These are phyloP conservation scores for Ptychochromis oligacanthus DNA, from an alignment of 2,113 vertebrate genomes.

Conservation along the genomic window DNA sequence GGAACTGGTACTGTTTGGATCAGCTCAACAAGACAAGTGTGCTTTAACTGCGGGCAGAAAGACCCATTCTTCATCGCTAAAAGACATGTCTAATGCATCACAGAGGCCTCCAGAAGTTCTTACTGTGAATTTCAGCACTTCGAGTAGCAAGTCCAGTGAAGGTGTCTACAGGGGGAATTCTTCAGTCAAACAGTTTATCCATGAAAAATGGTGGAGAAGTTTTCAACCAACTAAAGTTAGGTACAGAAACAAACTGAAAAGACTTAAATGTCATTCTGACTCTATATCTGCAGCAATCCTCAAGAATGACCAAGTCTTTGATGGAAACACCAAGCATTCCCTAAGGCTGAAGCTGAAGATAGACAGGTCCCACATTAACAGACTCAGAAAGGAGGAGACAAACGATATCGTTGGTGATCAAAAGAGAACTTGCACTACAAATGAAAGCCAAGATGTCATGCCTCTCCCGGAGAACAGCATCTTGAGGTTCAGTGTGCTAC, in stretches of 20 bases:
- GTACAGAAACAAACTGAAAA: background rate
- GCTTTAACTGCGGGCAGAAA: background rate
- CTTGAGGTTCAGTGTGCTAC: slow-evolving; percentile 70
- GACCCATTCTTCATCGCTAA: background rate
- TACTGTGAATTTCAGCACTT: slow-evolving; percentile 30
- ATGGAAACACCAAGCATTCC: background rate
- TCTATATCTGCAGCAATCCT: accelerated
- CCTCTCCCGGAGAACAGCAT: slow-evolving; percentile 6
- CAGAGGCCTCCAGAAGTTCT: slow-evolving; percentile 54
- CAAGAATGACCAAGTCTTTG: background rate
- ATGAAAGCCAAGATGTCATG: background rate
- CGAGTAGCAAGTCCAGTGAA: background rate
- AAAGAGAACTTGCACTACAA: background rate
- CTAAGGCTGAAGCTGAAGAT: background rate
- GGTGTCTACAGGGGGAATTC: background rate
- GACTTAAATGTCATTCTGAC: background rate
- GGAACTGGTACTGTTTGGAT: slow-evolving; percentile 71
- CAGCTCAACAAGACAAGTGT: background rate
- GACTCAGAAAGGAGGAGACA: background rate
- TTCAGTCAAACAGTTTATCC: slow-evolving; percentile 41
- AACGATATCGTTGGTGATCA: accelerated
- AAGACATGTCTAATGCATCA: background rate
- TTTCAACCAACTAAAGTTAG: background rate
- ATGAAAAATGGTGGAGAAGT: slow-evolving; percentile 53
- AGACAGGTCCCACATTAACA: background rate